Conservation (phyloP, 2,797 vertebrate genomes). For the Columba guinea region DNA sequence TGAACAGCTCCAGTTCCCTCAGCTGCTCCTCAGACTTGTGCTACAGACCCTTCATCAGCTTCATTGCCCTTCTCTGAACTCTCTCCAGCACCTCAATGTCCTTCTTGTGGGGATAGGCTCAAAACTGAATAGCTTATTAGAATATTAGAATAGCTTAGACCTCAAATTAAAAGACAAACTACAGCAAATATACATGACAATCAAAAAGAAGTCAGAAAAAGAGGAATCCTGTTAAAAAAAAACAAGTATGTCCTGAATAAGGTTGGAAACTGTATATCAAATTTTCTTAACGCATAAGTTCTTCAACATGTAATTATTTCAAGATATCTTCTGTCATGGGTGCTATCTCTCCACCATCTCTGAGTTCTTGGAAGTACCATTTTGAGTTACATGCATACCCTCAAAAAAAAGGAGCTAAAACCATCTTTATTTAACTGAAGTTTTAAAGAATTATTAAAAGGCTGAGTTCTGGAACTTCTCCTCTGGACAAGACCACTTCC, state of each 20-base stretch:
- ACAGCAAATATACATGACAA: not conserved
- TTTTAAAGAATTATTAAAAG: not conserved
- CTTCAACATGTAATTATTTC: not conserved
- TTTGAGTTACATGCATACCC: not conserved
- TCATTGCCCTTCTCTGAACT: no score
- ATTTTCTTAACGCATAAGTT: not conserved
- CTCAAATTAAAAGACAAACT: not conserved
- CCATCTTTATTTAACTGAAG: not conserved
- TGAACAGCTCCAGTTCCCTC: no score
- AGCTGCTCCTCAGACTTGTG: no score
- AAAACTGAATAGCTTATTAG: no score
- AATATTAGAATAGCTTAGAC: not conserved
- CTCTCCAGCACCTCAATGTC: no score
- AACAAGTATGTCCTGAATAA: not conserved
- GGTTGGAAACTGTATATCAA: not conserved
- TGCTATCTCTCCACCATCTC: not conserved
- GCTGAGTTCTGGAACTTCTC: not conserved
- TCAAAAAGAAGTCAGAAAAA: not conserved
- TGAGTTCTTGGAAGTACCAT: not conserved
- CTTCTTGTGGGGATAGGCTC: no score
- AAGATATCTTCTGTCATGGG: accelerated
- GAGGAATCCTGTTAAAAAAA: not conserved
- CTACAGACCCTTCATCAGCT: no score
- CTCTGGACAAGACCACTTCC: not conserved
- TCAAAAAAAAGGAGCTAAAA: not conserved